Conservation (phyloP, 2,888 invertebrate species). For the Perizoma affinitatum region DNA sequence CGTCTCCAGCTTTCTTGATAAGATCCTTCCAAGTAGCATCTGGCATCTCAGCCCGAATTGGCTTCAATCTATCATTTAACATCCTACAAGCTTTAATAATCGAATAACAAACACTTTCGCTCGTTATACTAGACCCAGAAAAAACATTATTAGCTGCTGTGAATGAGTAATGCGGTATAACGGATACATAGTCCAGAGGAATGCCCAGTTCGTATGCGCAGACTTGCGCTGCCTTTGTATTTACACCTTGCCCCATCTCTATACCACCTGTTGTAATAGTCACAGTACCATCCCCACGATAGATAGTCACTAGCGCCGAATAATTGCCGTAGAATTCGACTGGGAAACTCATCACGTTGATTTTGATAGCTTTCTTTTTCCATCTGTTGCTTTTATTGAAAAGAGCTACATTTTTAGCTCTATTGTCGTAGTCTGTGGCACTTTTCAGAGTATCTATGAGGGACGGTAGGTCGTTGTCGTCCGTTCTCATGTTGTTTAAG, state of each 20-base stretch:
- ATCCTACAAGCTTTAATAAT: conserved; percentile 85
- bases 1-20: conserved; percentile 78
- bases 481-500: conserved; percentile 79
- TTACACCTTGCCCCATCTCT: conserved; percentile 91
- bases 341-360: conserved; percentile 87
- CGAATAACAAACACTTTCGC: conserved; percentile 84
- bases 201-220: conserved; percentile 89
- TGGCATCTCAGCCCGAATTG: conserved; percentile 73
- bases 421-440: conserved; percentile 80
- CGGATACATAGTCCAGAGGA: conserved; percentile 83
- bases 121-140: conserved; percentile 87
- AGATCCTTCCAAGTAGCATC: conserved; percentile 85
- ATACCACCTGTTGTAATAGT: conserved; percentile 87
- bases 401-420: conserved; percentile 75
- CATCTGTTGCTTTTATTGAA: conserved; percentile 88
- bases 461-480: conserved; percentile 71
- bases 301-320: conserved; percentile 86
- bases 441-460: conserved; percentile 82
- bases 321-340: conserved; percentile 82
- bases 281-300: conserved; percentile 88
- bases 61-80: conserved; percentile 82
- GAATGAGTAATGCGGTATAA: conserved; percentile 85
- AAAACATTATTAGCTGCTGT: conserved; percentile 85
- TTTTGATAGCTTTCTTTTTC: conserved; percentile 88
- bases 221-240: conserved; percentile 91